These are phyloP conservation scores for Drosophila putrida DNA, from an alignment of 2,888 invertebrate species.

Conservation along the genomic window DNA sequence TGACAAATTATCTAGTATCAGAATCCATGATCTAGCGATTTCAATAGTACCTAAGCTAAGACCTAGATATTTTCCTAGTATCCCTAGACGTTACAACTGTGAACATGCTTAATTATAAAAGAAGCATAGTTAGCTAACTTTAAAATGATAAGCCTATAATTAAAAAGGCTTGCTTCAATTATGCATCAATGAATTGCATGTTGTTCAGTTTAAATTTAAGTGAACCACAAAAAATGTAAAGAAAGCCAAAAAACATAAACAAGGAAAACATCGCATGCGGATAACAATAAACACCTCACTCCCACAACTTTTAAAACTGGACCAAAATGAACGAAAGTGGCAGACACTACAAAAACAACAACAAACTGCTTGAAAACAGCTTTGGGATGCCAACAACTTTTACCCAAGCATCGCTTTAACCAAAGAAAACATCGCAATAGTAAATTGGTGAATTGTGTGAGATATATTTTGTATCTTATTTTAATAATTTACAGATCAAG, in stretches of 20 bases:
- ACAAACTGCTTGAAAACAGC: slow-evolving; percentile 1
- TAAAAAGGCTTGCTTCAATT: no score
- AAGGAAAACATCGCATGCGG: background rate
- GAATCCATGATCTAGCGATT: no score
- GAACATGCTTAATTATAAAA: no score
- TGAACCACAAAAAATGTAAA: no score
- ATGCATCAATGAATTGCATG: no score
- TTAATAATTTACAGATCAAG: background rate
- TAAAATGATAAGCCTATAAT: no score
- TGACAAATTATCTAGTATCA: no score
- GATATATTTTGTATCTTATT: background rate
- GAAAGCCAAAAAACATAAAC: background rate
- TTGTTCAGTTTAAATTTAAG: no score
- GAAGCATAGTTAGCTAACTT: no score
- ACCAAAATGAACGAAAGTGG: background rate
- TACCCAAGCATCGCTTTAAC: background rate
- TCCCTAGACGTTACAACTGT: no score
- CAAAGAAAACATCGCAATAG: background rate
- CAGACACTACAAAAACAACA: background rate
- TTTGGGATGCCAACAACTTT: slow-evolving; percentile 7
- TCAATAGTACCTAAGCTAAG: no score
- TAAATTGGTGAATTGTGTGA: background rate
- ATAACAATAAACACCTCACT: background rate
- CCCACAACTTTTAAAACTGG: slow-evolving; percentile 7
- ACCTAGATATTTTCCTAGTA: no score